These are phyloP conservation scores for Andrena trimmerana DNA, from an alignment of 2,888 invertebrate species.

Conservation along the genomic window DNA sequence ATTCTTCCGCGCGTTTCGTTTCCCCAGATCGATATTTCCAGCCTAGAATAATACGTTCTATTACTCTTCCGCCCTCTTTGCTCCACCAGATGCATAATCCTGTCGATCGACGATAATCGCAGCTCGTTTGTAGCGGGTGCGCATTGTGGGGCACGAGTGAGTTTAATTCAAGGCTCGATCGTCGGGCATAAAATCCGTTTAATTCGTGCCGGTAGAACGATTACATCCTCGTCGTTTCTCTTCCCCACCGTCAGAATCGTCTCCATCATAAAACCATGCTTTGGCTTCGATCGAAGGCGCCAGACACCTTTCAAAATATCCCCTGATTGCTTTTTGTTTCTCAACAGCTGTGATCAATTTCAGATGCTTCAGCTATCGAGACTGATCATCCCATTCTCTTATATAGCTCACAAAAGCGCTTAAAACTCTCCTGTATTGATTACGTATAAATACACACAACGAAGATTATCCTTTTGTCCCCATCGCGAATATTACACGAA, in stretches of 20 bases:
- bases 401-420: no score
- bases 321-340: no score
- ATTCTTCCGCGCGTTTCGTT: constrained; percentile 17
- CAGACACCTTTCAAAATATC: constrained; percentile 13
- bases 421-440: no score
- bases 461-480: no score
- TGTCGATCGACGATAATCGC: constrained; percentile 59
- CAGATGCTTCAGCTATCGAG: no score
- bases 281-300: constrained; percentile 25
- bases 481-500: no score
- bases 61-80: constrained; percentile 22
- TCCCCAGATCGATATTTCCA: neutral
- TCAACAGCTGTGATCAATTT: no score
- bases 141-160: constrained; percentile 29
- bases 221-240: constrained; percentile 21
- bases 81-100: constrained; percentile 51
- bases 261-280: constrained; percentile 17
- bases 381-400: no score
- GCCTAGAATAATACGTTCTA: constrained; percentile 31
- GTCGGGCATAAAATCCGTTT: constrained; percentile 57
- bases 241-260: constrained; percentile 10
- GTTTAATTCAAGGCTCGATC: constrained; percentile 63
- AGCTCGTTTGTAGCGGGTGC: constrained; percentile 42
- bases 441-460: no score
- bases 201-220: constrained; percentile 49